Conservation (phyloP, 2,888 invertebrate genomes). For the Stenichneumon culpator region DNA sequence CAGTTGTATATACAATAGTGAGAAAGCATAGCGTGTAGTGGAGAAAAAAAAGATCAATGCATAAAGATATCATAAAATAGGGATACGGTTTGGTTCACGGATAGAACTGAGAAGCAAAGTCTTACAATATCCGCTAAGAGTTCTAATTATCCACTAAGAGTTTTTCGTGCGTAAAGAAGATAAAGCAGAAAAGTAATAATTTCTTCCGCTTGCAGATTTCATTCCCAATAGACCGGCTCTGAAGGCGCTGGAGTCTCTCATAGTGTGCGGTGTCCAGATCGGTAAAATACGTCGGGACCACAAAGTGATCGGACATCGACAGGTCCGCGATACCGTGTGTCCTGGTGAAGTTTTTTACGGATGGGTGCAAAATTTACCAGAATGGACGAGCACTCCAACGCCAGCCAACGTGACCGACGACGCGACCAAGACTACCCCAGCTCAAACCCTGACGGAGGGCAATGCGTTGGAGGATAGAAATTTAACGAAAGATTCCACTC, state of each 20-base stretch:
- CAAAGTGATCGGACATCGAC: conserved; percentile 83
- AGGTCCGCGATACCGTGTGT: conserved; percentile 81
- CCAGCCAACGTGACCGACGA: conserved; percentile 59
- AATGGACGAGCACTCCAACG: conserved; percentile 77
- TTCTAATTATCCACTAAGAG: no score
- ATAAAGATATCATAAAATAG: no score
- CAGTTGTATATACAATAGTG: no score
- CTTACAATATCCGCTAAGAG: neutral
- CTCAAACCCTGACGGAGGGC: neutral
- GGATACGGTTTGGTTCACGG: no score
- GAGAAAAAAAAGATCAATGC: no score
- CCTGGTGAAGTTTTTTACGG: conserved; percentile 83
- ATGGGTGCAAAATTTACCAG: conserved; percentile 80
- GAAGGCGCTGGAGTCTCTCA: conserved; percentile 77
- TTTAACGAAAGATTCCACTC: neutral
- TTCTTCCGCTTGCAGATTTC: conserved; percentile 74
- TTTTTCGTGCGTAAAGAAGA: neutral
- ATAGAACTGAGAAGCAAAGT: no score
- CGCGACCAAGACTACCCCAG: neutral
- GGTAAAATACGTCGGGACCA: conserved; percentile 80
- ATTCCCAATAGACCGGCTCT: conserved; percentile 81
- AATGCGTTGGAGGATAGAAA: conserved; percentile 5
- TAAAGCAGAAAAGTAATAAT: conserved; percentile 3
- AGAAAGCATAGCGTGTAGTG: no score
- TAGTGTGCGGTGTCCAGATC: conserved; percentile 79